Base-by-base conservation (phyloP, 2,113 vertebrate species). In the Xiphophorus couchianus region DNA sequence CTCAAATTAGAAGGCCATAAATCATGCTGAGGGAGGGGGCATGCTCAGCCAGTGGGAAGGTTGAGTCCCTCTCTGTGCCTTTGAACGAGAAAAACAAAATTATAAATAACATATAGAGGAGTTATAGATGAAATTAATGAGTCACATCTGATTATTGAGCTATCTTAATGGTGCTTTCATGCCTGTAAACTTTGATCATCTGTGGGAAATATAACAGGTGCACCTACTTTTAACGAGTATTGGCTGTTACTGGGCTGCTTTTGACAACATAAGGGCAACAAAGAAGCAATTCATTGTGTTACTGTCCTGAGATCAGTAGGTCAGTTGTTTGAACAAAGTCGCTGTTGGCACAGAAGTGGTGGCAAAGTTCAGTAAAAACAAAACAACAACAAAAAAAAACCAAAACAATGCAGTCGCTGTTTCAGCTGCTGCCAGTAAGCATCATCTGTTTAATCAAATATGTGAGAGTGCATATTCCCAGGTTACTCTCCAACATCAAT, bases 111-210 rank as follows among this genome's bases (percentile, higher is more conserved):
- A 84, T 82, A 87, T 86, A 74, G 54, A 85, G 79, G 48, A 78
- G 81, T 37, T 84, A 84, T 88, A 86, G 70, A 88, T 89, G 86
- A 88, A 89, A 83, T 67, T 88, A 92, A 89, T 92, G 87, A 86
- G 71, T 73, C 78, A 48, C 71, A 73, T 81, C 81, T 86, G 87
- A 86, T 85, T 76, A 86, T 80, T 64, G 83, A 78, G 51, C 60
- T 66, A 70, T 62, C 73, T 76, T 60, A 65, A 75, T 60, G 62
- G 72, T 58, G 28, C 75, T 84, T 74, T 69, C 75, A 73, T 62
- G 66, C 62, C 73, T 69, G 63, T 62, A 54, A 60, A n/a, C 60
- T 66, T 65, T 71, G 82, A 89, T 73, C 51, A 75, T 78, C 72
- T 76, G 61, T 30, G 67, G 63, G 29, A 70, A 82, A 80, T 58